phyloP scores from a whole-genome alignment of 1,140 invertebrate species.

The Epicauta chinensis region DNA sequence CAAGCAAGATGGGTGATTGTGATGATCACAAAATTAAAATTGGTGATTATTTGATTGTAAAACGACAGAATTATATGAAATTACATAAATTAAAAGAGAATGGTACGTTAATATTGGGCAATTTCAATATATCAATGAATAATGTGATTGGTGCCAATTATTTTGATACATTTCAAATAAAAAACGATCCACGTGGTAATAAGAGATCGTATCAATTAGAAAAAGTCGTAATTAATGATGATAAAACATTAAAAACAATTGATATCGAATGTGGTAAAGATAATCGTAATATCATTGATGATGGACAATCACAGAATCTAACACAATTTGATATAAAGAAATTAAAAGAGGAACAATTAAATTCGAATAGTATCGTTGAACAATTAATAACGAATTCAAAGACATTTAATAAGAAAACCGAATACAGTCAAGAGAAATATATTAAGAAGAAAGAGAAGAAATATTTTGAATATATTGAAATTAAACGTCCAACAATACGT shows the following conservation, averaged over 20 bases:
- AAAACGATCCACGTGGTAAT: constrained; percentile 52
- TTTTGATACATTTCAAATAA: constrained; percentile 75
- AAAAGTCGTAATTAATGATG: constrained; percentile 43
- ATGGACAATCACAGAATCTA: constrained; percentile 80
- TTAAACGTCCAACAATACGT: constrained; percentile 68
- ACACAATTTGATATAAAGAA: constrained; percentile 74
- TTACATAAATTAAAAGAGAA: constrained; percentile 62
- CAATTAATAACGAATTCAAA: constrained; percentile 84
- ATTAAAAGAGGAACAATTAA: constrained; percentile 65
- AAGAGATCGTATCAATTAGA: constrained; percentile 54
- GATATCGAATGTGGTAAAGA: constrained; percentile 62
- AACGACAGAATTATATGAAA: constrained; percentile 69
- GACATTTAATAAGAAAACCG: constrained; percentile 81
- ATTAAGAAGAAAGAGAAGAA: constrained; percentile 90
- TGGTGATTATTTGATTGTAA: constrained; percentile 68
- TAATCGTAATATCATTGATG: constrained; percentile 78
- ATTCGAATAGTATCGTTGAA: constrained; percentile 77
- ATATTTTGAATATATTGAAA: constrained; percentile 73
- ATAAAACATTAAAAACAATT: constrained; percentile 36
- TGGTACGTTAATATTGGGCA: constrained; percentile 58
- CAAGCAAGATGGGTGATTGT: constrained; percentile 8
- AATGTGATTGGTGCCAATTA: constrained; percentile 65
- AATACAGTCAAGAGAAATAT: constrained; percentile 91
- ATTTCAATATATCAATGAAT: constrained; percentile 63
- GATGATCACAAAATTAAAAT: constrained; percentile 46